Base-by-base conservation (phyloP, 53 echinoderm and acorn worm genomes). In the Temnopleurus reevesii region DNA sequence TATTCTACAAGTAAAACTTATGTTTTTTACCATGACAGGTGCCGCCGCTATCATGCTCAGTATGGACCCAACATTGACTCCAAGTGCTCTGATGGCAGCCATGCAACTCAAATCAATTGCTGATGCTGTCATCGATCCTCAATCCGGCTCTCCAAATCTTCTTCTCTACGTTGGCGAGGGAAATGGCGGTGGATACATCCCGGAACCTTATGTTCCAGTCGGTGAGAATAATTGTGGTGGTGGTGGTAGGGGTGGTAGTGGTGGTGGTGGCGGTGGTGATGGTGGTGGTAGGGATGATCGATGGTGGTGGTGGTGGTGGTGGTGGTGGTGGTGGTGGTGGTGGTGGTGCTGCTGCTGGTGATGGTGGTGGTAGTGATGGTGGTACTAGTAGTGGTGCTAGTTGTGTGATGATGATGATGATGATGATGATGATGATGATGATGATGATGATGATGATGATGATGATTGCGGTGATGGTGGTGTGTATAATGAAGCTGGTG, bases 21-120 rank as follows among this genome's bases (percentile, higher is more conserved):
- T n/a, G n/a, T n/a, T n/a, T n/a, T n/a, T 12, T 17, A 18, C 56
- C 29, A 49, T 31, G 4, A 5, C 63, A 91, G 91, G 91, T 79
- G 91, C 91, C 15, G 91, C 91, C 19, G 91, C 91, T 28, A 59
- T 91, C 45, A 29, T 91, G 5, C 80, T 91, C 12, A 65, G 77
- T 35, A 45, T 76, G 56, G 64, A 91, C 23, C 21, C 71, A 53
- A 47, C 25, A n/a, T n/a, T 87, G 60, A 27, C 87, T 30, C 91
- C 91, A 8, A 44, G 24, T 13, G 86, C 76, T 27, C 15, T 91
- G 19, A 91, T 61, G 38, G 17, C 19, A 29, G 36, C 46, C 24
- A 43, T 91, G 79, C 88, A 53, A 23, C 45, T 55, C 4, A 91
- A 86, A 44, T 86, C 91, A 7, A 91, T 77, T 30, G 57, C 45